A percentile compares a stretch with the other conserved stretches of the same genome.
Evolutionary conservation across 2,113 vertebrate genomes (phyloP).

Genomic region (Charina bottae): DNA sequence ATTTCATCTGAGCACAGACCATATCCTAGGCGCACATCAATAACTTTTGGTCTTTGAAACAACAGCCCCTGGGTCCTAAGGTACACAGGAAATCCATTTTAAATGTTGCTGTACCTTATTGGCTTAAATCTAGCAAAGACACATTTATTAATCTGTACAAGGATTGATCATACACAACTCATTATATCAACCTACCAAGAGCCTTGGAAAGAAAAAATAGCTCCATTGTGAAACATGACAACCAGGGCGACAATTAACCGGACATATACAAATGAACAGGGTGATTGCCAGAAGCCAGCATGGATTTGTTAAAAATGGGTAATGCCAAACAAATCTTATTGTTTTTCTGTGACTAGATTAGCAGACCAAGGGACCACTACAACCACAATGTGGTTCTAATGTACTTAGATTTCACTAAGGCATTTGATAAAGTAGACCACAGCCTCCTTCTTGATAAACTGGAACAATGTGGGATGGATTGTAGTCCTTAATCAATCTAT

Average conservation of each 20-base stretch:
- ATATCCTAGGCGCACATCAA: constrained; percentile 79
- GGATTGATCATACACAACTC: neutral
- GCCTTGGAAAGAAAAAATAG: neutral
- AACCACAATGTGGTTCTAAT: neutral
- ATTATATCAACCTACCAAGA: neutral
- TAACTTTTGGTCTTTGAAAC: constrained; percentile 51
- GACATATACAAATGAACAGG: neutral
- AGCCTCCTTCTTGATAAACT: neutral
- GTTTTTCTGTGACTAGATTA: neutral
- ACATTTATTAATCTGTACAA: neutral
- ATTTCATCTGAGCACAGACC: constrained; percentile 78
- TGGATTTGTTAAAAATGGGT: neutral
- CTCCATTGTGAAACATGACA: neutral
- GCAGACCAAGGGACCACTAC: neutral
- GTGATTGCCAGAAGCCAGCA: neutral
- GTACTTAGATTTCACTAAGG: neutral
- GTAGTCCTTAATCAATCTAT: too few species aligned
- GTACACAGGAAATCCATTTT: constrained; percentile 37
- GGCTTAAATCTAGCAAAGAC: neutral
- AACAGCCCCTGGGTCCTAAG: constrained; percentile 67
- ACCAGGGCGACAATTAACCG: neutral
- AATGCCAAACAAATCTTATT: neutral
- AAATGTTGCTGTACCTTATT: neutral
- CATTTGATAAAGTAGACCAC: neutral
- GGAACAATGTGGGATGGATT: neutral